Conservation (phyloP, 2,113 vertebrate genomes). For the Ptyas mucosa region DNA sequence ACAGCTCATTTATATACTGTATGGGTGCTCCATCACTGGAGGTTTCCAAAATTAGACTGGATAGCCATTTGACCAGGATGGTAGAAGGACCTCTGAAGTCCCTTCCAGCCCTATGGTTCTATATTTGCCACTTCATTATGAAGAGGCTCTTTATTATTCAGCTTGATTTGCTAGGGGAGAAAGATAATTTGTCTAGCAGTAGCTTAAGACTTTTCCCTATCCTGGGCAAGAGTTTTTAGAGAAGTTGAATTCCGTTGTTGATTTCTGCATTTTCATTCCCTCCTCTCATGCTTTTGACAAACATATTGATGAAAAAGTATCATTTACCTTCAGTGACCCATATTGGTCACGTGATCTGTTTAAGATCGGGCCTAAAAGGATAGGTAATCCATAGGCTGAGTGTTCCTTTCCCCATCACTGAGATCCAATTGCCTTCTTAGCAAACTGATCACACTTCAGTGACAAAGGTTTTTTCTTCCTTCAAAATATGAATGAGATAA, state of each 20-base stretch:
- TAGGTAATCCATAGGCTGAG: neutral
- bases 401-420: neutral
- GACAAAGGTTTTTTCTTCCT: neutral
- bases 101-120: neutral
- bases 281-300: neutral
- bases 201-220: neutral
- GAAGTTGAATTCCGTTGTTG: neutral
- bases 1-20: neutral
- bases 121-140: neutral
- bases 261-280: neutral
- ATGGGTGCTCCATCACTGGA: neutral
- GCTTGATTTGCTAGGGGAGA: neutral
- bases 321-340: neutral
- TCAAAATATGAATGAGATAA: neutral
- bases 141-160: neutral
- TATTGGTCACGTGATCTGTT: neutral
- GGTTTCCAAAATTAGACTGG: neutral
- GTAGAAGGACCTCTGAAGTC: neutral
- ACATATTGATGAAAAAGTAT: neutral
- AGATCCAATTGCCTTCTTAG: neutral
- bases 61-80: neutral
- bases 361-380: neutral
- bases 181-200: neutral
- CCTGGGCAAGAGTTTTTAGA: slow-evolving; percentile 36
- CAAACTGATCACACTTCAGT: neutral